Percentiles rank a stretch among this genome's conserved stretches.
Evolutionary conservation across 2,888 invertebrate genomes (phyloP).

Genomic region (Mesorhabditis belari): DNA sequence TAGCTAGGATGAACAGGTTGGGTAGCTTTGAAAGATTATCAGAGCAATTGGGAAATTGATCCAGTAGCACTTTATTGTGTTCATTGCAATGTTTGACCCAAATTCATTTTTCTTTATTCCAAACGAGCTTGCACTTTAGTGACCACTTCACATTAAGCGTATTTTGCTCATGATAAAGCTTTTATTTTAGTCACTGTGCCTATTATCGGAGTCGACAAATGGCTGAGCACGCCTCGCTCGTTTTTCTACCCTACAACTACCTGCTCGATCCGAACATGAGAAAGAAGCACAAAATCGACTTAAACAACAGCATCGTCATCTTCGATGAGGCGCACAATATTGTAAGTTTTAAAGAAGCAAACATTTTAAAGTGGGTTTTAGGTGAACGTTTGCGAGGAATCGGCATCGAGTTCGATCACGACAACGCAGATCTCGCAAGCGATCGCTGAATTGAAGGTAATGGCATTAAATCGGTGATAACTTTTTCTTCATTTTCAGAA

Average conservation of each 20-base stretch:
- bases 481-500: constrained; percentile 76
- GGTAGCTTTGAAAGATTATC: too few species aligned
- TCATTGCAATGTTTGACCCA: too few species aligned
- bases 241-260: constrained; percentile 98
- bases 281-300: constrained; percentile 65
- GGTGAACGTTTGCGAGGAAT: constrained; percentile 73
- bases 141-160: too few species aligned
- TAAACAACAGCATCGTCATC: constrained; percentile 74
- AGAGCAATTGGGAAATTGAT: too few species aligned
- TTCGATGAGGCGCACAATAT: constrained; percentile 98
- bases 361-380: background rate
- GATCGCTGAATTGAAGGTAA: constrained; percentile 54
- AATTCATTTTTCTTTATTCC: too few species aligned
- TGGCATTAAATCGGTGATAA: background rate
- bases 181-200: constrained; percentile 71
- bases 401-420: constrained; percentile 65
- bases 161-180: background rate
- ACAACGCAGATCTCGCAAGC: constrained; percentile 76
- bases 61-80: too few species aligned
- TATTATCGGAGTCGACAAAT: constrained; percentile 83
- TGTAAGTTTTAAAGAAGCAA: constrained; percentile 54
- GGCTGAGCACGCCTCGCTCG: constrained; percentile 79
- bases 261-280: constrained; percentile 74
- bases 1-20: constrained; percentile 38
- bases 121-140: too few species aligned